A percentile compares a stretch with the other conserved stretches of the same genome.
Evolutionary conservation across 2,797 vertebrate species (phyloP).

Genomic region (Otolemur crassicaudatus): DNA sequence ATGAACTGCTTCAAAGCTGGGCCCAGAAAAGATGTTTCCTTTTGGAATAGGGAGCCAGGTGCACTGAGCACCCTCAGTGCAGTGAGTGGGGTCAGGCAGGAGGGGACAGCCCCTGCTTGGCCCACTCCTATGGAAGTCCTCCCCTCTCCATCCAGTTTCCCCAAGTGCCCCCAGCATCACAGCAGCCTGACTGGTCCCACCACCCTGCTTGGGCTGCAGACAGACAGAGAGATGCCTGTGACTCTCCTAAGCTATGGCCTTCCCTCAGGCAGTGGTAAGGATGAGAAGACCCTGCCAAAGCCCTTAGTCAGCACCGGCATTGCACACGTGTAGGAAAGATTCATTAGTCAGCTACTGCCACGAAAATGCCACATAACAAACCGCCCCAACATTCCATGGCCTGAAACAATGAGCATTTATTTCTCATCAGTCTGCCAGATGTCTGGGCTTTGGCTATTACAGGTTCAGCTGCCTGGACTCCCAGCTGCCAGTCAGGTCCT

Average conservation of each 20-base stretch:
- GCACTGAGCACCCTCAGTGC: neutral
- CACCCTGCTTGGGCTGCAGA: neutral
- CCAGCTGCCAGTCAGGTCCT: neutral
- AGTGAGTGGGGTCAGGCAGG: no score
- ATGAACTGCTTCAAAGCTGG: neutral
- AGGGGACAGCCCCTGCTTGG: neutral
- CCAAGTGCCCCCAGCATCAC: accelerated
- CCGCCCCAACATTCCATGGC: neutral
- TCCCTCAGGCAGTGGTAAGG: neutral
- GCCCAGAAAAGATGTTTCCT: neutral
- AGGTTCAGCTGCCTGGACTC: neutral
- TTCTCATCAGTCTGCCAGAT: neutral
- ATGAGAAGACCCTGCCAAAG: neutral
- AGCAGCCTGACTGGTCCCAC: neutral
- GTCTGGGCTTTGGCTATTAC: neutral
- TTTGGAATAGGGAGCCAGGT: neutral
- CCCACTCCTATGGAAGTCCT: neutral
- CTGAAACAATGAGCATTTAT: neutral
- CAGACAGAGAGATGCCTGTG: no score
- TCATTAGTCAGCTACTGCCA: neutral
- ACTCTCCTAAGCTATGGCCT: neutral
- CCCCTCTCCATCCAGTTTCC: neutral
- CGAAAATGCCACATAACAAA: neutral
- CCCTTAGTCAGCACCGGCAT: neutral
- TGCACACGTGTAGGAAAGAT: neutral